Evolutionary conservation across 2,113 vertebrate species (phyloP).

Genomic region (Bubo bubo): DNA sequence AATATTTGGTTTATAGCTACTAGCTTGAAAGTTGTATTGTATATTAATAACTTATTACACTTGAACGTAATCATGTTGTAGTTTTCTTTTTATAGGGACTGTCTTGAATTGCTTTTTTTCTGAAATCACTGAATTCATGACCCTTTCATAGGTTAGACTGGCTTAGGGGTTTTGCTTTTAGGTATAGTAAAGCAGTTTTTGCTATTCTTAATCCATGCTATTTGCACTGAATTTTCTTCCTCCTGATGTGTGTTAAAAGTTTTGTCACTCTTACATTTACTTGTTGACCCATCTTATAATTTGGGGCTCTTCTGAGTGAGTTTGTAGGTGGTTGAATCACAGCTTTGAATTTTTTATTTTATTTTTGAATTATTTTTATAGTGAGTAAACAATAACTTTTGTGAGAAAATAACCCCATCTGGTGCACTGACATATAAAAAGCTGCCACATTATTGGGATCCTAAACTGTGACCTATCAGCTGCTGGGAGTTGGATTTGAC

Average conservation of each 20-base stretch:
- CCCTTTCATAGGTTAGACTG: background rate
- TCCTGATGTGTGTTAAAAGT: background rate
- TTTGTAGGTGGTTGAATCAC: slow-evolving; percentile 34
- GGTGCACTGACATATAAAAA: background rate
- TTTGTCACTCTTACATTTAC: background rate
- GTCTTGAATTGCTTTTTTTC: background rate
- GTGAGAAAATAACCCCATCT: slow-evolving; percentile 28
- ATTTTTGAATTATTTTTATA: background rate
- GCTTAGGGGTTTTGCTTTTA: background rate
- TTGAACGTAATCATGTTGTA: background rate
- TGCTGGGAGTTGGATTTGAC: background rate
- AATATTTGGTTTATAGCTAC: background rate
- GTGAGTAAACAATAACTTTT: slow-evolving; percentile 23
- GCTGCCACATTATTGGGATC: background rate
- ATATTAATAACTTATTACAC: background rate
- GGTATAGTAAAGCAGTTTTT: background rate
- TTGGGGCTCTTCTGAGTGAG: background rate
- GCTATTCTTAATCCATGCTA: background rate
- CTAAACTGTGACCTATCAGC: background rate
- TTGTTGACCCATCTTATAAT: background rate
- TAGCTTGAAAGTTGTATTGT: background rate
- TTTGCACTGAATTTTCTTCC: slow-evolving; percentile 24
- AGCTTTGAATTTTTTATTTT: background rate
- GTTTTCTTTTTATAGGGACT: background rate
- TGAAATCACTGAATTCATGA: background rate